phyloP scores from a whole-genome alignment of 2,888 invertebrate species.

The Drosophila pegasa region DNA sequence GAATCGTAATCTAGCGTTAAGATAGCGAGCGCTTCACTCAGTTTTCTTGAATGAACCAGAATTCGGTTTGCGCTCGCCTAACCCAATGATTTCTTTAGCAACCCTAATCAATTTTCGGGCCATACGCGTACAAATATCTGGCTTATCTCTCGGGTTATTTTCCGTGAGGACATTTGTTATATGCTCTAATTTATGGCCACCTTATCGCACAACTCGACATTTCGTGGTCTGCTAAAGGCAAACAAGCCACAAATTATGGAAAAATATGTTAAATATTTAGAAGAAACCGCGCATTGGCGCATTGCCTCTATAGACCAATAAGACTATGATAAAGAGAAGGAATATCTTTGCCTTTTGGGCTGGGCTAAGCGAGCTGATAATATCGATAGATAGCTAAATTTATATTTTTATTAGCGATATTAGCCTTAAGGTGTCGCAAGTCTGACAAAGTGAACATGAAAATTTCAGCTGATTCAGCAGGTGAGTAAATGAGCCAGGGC shows the following conservation, averaged over 20 bases:
- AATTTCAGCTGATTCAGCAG: not conserved
- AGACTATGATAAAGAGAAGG: not conserved
- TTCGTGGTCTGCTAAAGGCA: not conserved
- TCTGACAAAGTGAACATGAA: too few relatives aligned
- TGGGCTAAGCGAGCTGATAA: not conserved
- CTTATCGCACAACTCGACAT: conserved; percentile 24
- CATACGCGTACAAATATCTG: not conserved
- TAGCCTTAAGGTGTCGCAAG: too few relatives aligned
- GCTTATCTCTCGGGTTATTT: conserved; percentile 34
- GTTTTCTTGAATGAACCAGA: not conserved
- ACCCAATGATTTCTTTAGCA: not conserved
- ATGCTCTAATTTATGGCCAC: conserved; percentile 14
- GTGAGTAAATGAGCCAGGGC: not conserved
- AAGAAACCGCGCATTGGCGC: not conserved
- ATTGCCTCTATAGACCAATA: not conserved
- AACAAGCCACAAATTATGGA: conserved; percentile 1
- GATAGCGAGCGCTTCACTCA: not conserved
- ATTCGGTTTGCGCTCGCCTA: not conserved
- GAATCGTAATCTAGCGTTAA: not conserved
- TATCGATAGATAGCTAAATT: not conserved
- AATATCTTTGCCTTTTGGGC: too few relatives aligned
- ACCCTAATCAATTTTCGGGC: not conserved
- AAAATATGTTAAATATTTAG: not conserved
- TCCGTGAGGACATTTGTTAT: conserved; percentile 2
- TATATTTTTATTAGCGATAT: too few relatives aligned